Percentiles rank a stretch among this genome's conserved stretches.
Conservation (phyloP, 2,797 vertebrate genomes). For the Premnoplex brunnescens region DNA sequence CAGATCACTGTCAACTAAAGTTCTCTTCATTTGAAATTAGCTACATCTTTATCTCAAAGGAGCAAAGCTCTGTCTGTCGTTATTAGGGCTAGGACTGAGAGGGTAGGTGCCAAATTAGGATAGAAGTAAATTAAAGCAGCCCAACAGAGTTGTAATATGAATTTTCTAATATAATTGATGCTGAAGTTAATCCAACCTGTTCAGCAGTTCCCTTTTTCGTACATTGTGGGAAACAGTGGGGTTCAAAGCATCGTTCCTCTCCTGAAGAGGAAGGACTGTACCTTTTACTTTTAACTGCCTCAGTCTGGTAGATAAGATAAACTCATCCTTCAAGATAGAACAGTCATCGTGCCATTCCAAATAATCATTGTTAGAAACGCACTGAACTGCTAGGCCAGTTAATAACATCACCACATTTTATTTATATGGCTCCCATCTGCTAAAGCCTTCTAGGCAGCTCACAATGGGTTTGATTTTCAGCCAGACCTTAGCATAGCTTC, state of each 20-base stretch:
- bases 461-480: constrained; percentile 66
- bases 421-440: constrained; percentile 78
- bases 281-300: constrained; percentile 59
- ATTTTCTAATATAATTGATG: constrained; percentile 45
- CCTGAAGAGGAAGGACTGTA: not conserved
- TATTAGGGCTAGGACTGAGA: not conserved
- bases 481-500: constrained; percentile 55
- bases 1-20: not conserved
- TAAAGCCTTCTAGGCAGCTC: constrained; percentile 74
- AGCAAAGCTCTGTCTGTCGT: not conserved
- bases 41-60: not conserved
- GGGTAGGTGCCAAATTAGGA: not conserved
- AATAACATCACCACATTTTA: constrained; percentile 75
- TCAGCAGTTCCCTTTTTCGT: not conserved
- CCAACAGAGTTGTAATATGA: not conserved
- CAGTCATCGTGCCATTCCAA: constrained; percentile 62
- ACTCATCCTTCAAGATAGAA: constrained; percentile 62
- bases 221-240: not conserved
- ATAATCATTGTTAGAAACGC: constrained; percentile 68
- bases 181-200: constrained; percentile 37
- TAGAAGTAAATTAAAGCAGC: constrained; percentile 7
- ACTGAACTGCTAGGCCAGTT: constrained; percentile 70
- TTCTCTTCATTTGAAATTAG: not conserved
- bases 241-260: constrained; percentile 4
- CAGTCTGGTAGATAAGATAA: constrained; percentile 43